Base-by-base conservation (phyloP, 2,113 vertebrate species). In the Lepus americanus region DNA sequence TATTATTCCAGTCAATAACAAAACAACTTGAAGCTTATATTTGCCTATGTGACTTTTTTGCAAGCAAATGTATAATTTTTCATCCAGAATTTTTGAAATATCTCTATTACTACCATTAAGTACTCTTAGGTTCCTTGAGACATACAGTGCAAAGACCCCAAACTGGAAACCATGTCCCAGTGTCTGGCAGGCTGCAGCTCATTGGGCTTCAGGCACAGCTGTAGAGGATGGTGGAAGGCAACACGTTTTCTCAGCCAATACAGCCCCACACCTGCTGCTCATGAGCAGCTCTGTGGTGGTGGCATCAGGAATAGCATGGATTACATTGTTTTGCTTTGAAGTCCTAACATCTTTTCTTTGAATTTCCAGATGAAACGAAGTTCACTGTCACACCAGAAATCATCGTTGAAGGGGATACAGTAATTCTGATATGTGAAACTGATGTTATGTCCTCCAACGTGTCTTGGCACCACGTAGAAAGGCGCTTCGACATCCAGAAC, bases 351-450 rank as follows among this genome's bases (percentile, higher is more conserved):
- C 29, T 95, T 55, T 6, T 94, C 89, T 97, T 94, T 95, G 67
- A 78, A n/a, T 97, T 96, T 82, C 55, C 92, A 98, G 98, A 97
- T 97, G 92, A 97, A 63, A 97, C 95, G 1, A 97, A 92, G 36
- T 94, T 98, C 92, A 95, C 51, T 0, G 20, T 98, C 63, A 92
- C 0, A 7, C 98, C 98, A 17, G 89, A 9, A 1, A 25, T 89
- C 53, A 87, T 98, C 96, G 98, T 97, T 85, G 96, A 98, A 96
- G 98, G 98, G 6, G 98, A 98, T 67, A 98, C 91, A 0, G 96
- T 98, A 29, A 95, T 0, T 3, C 86, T 99, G 59, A 83, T 4
- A 17, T 99, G 98, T 95, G 93, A 96, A 79, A 97, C 79, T 5
- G 97, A 95, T 17, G 17, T 96, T 2, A 0, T 23, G 0, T 94